Evolutionary conservation across 1,140 invertebrate genomes (phyloP).

Genomic region (Spodoptera frugiperda): DNA sequence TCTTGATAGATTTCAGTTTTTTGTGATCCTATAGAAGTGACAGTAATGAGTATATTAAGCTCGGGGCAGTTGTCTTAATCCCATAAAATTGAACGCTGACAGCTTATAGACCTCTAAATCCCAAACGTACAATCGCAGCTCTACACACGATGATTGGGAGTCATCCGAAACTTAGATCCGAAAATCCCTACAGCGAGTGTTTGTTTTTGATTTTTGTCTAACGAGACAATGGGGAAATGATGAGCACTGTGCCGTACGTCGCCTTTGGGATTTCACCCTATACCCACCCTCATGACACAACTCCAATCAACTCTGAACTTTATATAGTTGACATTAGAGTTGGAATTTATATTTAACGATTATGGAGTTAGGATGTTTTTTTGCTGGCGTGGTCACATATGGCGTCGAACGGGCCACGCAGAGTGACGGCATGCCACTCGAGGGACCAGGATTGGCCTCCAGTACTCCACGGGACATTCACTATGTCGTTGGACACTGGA

Average conservation of each 20-base stretch:
- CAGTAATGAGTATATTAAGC: background rate
- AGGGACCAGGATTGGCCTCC: slow-evolving; percentile 77
- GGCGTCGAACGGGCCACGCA: slow-evolving; percentile 81
- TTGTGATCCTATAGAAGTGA: background rate
- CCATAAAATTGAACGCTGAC: slow-evolving; percentile 28
- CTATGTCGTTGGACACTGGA: slow-evolving; percentile 64
- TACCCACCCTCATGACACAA: slow-evolving; percentile 64
- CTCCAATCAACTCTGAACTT: slow-evolving; percentile 62
- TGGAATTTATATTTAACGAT: slow-evolving; percentile 55
- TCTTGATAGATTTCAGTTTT: background rate
- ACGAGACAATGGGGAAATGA: slow-evolving; percentile 86
- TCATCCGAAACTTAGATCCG: slow-evolving; percentile 78
- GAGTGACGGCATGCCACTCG: slow-evolving; percentile 80
- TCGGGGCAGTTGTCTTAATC: slow-evolving; percentile 18
- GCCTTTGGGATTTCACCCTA: slow-evolving; percentile 83
- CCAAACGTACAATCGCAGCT: slow-evolving; percentile 72
- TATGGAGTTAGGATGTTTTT: slow-evolving; percentile 63
- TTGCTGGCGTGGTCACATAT: slow-evolving; percentile 69
- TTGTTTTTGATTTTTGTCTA: slow-evolving; percentile 86
- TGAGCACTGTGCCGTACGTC: slow-evolving; percentile 78
- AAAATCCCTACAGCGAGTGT: slow-evolving; percentile 81
- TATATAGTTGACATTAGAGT: slow-evolving; percentile 58
- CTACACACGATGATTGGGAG: slow-evolving; percentile 66
- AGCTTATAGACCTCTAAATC: slow-evolving; percentile 66
- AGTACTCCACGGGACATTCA: slow-evolving; percentile 69